These are phyloP conservation scores for Cynopterus brachyotis DNA, from an alignment of 2,113 vertebrate genomes.

Conservation along the genomic window DNA sequence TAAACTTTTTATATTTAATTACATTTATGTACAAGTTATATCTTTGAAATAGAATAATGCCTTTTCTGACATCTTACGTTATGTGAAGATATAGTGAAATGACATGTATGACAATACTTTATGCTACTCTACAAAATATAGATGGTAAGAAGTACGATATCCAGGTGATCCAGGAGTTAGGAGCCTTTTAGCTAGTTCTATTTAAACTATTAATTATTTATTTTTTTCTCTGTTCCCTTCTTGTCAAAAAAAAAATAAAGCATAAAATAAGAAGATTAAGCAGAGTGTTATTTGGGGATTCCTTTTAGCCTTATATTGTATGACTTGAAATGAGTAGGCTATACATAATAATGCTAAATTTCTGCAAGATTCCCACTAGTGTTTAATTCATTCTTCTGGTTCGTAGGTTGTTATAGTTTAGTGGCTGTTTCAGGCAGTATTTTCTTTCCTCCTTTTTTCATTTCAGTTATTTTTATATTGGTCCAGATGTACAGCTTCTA, in stretches of 20 bases:
- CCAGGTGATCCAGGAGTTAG: not conserved
- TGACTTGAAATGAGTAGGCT: not conserved
- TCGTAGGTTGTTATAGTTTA: not conserved
- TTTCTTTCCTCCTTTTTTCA: conserved; percentile 28
- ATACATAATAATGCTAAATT: not conserved
- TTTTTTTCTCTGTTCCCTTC: not conserved
- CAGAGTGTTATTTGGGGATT: not conserved
- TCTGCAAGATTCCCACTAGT: not conserved
- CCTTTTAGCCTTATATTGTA: not conserved
- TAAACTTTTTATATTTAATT: not conserved
- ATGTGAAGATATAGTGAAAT: not conserved
- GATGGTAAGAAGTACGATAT: not conserved
- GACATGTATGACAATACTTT: not conserved
- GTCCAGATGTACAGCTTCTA: not conserved
- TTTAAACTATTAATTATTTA: not conserved
- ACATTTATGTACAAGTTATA: not conserved
- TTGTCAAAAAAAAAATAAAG: not conserved
- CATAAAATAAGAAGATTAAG: not conserved
- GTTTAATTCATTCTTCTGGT: fast-evolving
- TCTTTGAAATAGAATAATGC: not conserved
- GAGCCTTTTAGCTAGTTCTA: not conserved
- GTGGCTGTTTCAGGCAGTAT: not conserved
- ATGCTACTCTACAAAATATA: not conserved
- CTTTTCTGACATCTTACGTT: not conserved
- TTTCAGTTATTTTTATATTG: conserved; percentile 4